A percentile compares a stretch with the other conserved stretches of the same genome.
Evolutionary conservation across 2,113 vertebrate genomes (phyloP).

Genomic region (Fregata magnificens): DNA sequence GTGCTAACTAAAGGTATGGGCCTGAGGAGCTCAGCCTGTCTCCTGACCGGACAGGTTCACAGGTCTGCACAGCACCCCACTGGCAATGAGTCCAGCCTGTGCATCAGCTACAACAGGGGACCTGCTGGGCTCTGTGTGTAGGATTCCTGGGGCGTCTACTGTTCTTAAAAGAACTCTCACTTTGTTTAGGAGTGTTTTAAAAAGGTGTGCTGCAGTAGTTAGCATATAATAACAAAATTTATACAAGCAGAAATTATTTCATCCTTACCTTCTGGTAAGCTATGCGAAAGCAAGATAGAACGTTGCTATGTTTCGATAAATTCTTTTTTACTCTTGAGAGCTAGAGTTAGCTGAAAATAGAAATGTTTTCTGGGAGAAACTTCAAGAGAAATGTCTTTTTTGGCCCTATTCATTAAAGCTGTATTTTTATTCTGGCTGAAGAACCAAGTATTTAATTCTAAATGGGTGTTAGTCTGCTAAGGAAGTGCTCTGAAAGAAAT

Average conservation of each 20-base stretch:
- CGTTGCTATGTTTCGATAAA: not conserved
- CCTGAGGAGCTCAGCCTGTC: not conserved
- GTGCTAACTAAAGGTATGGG: not conserved
- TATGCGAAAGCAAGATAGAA: not conserved
- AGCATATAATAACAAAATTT: not conserved
- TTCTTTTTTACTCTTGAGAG: not conserved
- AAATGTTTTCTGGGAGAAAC: not conserved
- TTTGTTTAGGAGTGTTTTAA: not conserved
- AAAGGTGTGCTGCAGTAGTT: not conserved
- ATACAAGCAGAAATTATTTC: not conserved
- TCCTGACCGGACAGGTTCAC: accelerated
- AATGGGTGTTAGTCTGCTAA: not conserved
- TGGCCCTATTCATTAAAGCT: not conserved
- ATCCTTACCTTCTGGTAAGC: not conserved
- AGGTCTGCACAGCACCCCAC: accelerated
- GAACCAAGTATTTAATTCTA: not conserved
- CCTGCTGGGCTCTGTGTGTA: not conserved
- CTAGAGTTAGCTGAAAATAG: not conserved
- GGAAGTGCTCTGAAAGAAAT: not conserved
- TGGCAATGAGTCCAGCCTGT: not conserved
- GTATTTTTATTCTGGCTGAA: not conserved
- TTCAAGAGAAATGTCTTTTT: not conserved
- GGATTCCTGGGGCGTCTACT: not conserved
- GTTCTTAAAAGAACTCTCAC: not conserved
- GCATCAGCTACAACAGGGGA: not conserved